These are phyloP conservation scores for Adelognathus sp. DNA, from an alignment of 2,888 invertebrate species.

Conservation along the genomic window DNA sequence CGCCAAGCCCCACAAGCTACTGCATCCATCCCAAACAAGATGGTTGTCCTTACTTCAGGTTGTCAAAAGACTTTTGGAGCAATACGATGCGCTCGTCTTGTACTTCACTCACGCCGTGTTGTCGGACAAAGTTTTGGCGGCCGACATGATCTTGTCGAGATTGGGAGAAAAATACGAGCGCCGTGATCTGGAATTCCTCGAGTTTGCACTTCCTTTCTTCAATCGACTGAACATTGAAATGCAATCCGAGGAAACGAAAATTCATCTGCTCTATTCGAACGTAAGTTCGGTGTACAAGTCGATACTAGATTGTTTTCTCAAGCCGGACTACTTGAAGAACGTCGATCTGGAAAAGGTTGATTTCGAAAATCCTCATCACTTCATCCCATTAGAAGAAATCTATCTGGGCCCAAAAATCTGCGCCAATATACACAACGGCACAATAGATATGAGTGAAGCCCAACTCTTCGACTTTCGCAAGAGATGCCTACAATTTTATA, in stretches of 20 bases:
- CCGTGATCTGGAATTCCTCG: constrained; percentile 6
- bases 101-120: constrained; percentile 27
- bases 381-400: constrained; percentile 15
- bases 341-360: constrained; percentile 20
- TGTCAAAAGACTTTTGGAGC: constrained; percentile 17
- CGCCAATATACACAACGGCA: not conserved
- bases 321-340: constrained; percentile 20
- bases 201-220: constrained; percentile 38
- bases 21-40: constrained; percentile 52
- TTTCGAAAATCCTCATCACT: constrained; percentile 8
- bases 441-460: not conserved
- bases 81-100: constrained; percentile 8
- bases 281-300: constrained; percentile 13
- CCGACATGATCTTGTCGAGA: constrained; percentile 30
- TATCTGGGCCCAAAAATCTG: constrained; percentile 24
- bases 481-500: constrained; percentile 27
- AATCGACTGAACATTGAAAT: constrained; percentile 29
- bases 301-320: constrained; percentile 27
- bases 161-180: constrained; percentile 14
- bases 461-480: constrained; percentile 12
- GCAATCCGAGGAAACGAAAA: constrained; percentile 39
- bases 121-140: constrained; percentile 28
- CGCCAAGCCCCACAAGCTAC: constrained; percentile 36
- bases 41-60: constrained; percentile 50
- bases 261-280: constrained; percentile 17